Evolutionary conservation across 1,140 invertebrate genomes (phyloP).

Genomic region (Atta colombica): DNA sequence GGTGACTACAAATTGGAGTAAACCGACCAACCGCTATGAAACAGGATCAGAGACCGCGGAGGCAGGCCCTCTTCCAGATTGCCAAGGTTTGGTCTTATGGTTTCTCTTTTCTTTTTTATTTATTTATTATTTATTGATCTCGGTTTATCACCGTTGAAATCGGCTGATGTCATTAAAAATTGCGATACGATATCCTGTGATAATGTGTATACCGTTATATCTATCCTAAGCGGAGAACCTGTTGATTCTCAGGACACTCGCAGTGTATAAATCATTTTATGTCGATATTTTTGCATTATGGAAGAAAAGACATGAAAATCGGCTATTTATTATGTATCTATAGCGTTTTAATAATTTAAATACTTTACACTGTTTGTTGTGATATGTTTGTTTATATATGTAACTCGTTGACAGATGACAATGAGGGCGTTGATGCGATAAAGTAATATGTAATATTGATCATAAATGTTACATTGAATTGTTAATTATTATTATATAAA

Average conservation of each 20-base stretch:
- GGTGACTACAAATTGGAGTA: conserved; percentile 54
- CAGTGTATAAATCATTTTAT: conserved; percentile 48
- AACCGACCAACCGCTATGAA: conserved; percentile 80
- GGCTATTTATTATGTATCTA: not conserved
- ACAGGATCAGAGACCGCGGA: conserved; percentile 82
- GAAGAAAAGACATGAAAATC: not conserved
- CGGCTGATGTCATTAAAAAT: not conserved
- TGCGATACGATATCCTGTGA: conserved; percentile 45
- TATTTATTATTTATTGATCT: not conserved
- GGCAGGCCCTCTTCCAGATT: conserved; percentile 88
- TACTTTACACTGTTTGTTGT: not conserved
- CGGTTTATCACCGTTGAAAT: not conserved
- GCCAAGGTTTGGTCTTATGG: conserved; percentile 86
- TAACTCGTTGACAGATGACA: not conserved
- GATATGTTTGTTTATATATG: not conserved
- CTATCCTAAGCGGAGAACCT: conserved; percentile 58
- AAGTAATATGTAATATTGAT: not conserved
- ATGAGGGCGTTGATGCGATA: not conserved
- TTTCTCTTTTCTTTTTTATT: conserved; percentile 24
- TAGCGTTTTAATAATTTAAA: not conserved
- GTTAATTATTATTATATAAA: not conserved
- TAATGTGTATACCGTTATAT: conserved; percentile 69
- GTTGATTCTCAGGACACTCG: conserved; percentile 63
- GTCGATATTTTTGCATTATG: conserved; percentile 11
- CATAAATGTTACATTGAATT: not conserved